Conservation (phyloP, 2,888 invertebrate species). For the Helleia helle region DNA sequence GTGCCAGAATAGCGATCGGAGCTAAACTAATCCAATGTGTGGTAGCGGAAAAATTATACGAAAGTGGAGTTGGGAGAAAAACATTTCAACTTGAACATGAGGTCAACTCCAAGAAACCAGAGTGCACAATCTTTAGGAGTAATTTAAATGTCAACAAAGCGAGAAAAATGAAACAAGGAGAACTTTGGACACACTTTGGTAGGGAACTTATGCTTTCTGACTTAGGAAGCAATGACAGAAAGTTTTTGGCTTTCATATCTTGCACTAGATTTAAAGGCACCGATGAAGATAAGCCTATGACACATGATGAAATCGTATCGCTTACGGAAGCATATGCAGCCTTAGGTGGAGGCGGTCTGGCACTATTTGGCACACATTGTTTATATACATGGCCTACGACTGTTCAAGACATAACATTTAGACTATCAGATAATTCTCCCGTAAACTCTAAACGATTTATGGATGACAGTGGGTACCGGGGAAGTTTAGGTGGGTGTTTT, state of each 20-base stretch:
- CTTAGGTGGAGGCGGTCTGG: conserved; percentile 92
- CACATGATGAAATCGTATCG: conserved; percentile 79
- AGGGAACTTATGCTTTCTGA: conserved; percentile 85
- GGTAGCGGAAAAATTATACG: conserved; percentile 89
- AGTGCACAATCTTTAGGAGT: conserved; percentile 84
- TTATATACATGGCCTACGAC: conserved; percentile 91
- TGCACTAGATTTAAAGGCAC: conserved; percentile 86
- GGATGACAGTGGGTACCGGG: conserved; percentile 94
- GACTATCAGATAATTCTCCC: conserved; percentile 62
- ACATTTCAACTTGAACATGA: conserved; percentile 86
- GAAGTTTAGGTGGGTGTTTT: conserved; percentile 90
- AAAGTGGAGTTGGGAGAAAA: conserved; percentile 83
- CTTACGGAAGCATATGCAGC: conserved; percentile 90
- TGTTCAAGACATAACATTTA: conserved; percentile 78
- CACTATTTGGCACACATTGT: conserved; percentile 91
- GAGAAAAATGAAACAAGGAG: conserved; percentile 81
- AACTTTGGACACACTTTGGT: conserved; percentile 89
- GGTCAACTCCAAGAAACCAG: conserved; percentile 67
- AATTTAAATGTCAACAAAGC: conserved; percentile 80
- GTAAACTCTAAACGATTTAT: conserved; percentile 84
- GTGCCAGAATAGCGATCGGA: conserved; percentile 82
- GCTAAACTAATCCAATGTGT: conserved; percentile 88
- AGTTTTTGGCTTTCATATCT: conserved; percentile 92
- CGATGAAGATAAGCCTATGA: conserved; percentile 74
- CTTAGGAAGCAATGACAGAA: conserved; percentile 78